Conservation (phyloP, 2,797 vertebrate species). For the Lophura swinhoii region DNA sequence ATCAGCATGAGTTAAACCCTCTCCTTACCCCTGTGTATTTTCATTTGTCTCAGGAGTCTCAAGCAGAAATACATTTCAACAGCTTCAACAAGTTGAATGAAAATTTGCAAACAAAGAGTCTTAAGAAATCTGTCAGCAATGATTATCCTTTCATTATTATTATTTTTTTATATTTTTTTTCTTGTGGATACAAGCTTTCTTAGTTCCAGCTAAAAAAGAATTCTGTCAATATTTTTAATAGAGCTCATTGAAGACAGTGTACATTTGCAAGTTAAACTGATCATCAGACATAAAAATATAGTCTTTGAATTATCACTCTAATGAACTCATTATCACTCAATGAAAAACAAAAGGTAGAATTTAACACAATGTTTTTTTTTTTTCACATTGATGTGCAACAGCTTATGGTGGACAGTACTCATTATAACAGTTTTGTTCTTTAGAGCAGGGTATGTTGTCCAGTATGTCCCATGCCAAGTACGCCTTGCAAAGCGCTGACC, state of each 20-base stretch:
- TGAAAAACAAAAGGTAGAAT: neutral
- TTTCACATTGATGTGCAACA: neutral
- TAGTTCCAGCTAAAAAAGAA: slow-evolving; percentile 3
- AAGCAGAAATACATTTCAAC: slow-evolving; percentile 8
- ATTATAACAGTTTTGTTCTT: neutral
- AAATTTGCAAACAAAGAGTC: neutral
- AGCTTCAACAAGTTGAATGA: slow-evolving; percentile 37
- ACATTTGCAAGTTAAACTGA: slow-evolving; percentile 4
- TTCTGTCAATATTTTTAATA: neutral
- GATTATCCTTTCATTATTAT: neutral
- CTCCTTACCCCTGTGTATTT: neutral
- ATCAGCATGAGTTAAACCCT: neutral
- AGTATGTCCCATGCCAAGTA: accelerated
- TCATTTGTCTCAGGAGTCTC: neutral
- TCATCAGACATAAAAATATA: neutral
- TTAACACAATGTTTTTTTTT: neutral
- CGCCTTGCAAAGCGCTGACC: neutral
- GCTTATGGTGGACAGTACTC: neutral
- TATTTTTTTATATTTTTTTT: neutral
- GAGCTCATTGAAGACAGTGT: neutral
- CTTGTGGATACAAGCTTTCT: neutral
- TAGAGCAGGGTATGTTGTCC: neutral
- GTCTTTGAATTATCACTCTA: neutral
- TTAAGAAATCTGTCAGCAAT: slow-evolving; percentile 23
- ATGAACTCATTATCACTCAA: neutral